Base-by-base conservation (phyloP, 2,113 vertebrate species). In the Saccopteryx leptura region DNA sequence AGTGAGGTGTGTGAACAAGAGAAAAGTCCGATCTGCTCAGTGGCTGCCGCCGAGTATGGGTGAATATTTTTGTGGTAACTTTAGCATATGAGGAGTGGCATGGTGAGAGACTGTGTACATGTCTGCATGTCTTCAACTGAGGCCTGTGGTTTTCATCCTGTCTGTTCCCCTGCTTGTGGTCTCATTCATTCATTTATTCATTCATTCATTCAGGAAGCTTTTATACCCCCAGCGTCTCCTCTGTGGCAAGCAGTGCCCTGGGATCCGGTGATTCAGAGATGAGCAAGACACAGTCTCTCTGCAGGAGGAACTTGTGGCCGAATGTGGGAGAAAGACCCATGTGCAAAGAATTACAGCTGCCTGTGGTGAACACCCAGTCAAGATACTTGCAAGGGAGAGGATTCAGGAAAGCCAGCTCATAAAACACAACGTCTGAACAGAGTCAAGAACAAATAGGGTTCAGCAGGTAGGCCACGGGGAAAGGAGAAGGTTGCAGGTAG, bases 241-340 rank as follows among this genome's bases (percentile, higher is more conserved):
- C 63, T 50, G 31, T 33, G 39, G 86, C 50, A 9, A 94, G 23
- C 68, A 18, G 4, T 48, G 50, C 48, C 3, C 72, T 56, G 54
- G 46, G 24, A 82, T 72, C 93, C 15, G 7, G 86, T 89, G 94
- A 91, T 26, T 95, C 97, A 91, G 65, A 95, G 75, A 89, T 65
- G 78, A 96, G 63, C 46, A 71, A 89, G 69, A 83, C 86, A 63
- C 9, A 63, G 52, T 60, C 91, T 95, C 86, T 65, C 66, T 48
- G 56, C 90, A 68, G 26, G 63, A 96, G 76, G 92, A 76, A 91
- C 78, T 72, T 31, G 33, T n/a, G 80, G 80, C 52, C 50, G 10
- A 58, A 71, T 46, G 72, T 54, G 72, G 61, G 78, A 82, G 90
- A 75, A 39, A 74, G 79, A 90, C 33, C 81, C 58, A 52, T 75